Percentiles rank a stretch among this genome's conserved stretches.
These are phyloP conservation scores for Phyllotis vaccarum DNA, from an alignment of 2,797 vertebrate species.

Conservation along the genomic window DNA sequence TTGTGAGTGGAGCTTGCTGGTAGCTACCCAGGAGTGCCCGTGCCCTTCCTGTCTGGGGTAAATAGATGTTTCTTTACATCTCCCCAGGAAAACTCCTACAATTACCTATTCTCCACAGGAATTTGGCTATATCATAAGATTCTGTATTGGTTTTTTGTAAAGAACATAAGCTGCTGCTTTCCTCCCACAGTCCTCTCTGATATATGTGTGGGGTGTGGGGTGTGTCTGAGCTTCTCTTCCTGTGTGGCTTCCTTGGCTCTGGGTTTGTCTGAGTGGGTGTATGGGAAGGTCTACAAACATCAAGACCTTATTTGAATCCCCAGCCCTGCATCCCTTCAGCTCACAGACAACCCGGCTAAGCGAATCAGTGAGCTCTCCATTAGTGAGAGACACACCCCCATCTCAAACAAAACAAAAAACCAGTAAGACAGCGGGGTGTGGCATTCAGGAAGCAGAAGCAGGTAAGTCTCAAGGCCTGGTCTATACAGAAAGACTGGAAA, in stretches of 20 bases:
- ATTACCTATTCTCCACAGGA: neutral
- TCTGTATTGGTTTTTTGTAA: neutral
- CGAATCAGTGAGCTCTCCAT: neutral
- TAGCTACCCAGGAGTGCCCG: too few species aligned
- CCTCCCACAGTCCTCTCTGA: neutral
- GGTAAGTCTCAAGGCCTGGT: neutral
- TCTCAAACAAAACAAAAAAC: neutral
- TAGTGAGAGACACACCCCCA: neutral
- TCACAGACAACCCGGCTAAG: neutral
- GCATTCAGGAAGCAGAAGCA: too few species aligned
- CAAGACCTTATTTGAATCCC: neutral
- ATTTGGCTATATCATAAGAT: neutral
- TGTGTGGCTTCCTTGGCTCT: neutral
- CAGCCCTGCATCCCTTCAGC: neutral
- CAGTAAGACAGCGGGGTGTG: neutral
- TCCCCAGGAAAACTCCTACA: neutral
- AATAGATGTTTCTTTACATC: neutral
- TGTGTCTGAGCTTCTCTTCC: neutral
- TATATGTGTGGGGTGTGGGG: too few species aligned
- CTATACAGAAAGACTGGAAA: neutral
- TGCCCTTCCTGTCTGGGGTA: neutral
- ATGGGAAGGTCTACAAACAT: neutral
- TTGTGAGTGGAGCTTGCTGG: neutral
- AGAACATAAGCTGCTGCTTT: neutral
- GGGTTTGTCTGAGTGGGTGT: too few species aligned